These are phyloP conservation scores for Micromussa lordhowensis DNA, from an alignment of 92 coral and sea anemone genomes.

Conservation along the genomic window DNA sequence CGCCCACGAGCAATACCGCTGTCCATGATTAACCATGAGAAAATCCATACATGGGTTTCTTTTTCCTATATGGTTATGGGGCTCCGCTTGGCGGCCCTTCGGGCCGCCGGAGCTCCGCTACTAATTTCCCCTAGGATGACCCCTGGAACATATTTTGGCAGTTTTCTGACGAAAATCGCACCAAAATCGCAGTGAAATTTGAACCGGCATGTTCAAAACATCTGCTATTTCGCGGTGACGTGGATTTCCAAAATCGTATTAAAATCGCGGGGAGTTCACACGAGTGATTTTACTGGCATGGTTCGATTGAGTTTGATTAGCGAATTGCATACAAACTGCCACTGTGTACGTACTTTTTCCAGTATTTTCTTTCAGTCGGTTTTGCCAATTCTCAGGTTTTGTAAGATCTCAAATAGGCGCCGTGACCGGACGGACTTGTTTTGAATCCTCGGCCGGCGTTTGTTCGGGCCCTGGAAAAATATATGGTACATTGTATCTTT, in stretches of 20 bases:
- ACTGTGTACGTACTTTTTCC: conserved; percentile 23
- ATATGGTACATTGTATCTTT: neutral
- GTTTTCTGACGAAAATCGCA: conserved; percentile 20
- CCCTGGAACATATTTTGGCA: conserved; percentile 16
- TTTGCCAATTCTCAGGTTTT: conserved; percentile 20
- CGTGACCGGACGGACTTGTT: conserved; percentile 3
- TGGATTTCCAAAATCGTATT: too few relatives aligned
- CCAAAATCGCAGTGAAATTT: conserved; percentile 3
- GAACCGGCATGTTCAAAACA: conserved; percentile 16
- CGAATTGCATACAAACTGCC: too few relatives aligned
- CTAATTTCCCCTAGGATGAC: conserved; percentile 11
- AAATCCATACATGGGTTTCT: too few relatives aligned
- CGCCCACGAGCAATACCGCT: too few relatives aligned
- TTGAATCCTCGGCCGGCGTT: neutral
- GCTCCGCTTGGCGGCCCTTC: too few relatives aligned
- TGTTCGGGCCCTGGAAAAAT: conserved; percentile 19
- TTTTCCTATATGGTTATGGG: too few relatives aligned
- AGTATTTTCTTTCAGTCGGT: conserved; percentile 16
- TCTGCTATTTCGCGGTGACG: too few relatives aligned
- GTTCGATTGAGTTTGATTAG: conserved; percentile 17
- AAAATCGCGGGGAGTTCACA: too few relatives aligned
- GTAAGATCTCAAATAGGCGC: neutral
- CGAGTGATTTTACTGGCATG: too few relatives aligned
- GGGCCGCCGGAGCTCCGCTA: too few relatives aligned
- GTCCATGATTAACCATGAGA: too few relatives aligned